Evolutionary conservation across 2,797 vertebrate species (phyloP), one percentile per base, ranked within the genome.

Genomic region (Platyrinchus mystaceus): DNA sequence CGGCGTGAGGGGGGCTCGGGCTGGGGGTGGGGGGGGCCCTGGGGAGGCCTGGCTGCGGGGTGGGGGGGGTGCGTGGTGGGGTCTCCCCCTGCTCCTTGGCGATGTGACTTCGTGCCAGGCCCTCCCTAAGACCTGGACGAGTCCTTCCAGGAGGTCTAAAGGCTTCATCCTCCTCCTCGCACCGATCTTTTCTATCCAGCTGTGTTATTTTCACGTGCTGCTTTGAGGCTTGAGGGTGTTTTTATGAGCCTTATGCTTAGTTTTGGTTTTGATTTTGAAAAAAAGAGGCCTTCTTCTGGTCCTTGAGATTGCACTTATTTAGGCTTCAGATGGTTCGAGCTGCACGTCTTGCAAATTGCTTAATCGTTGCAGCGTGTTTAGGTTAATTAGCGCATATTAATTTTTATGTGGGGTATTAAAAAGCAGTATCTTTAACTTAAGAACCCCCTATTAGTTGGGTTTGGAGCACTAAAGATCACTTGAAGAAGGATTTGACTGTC

Each of bases 131-230:
- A 62, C 28, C 9, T 22, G 28, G 37, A 15, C 27, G 6, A 0
- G 27, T 34, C 24, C 24, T 47, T 39, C 22, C 21, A 22, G 58
- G 55, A 67, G 19, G 3, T 52, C 36, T 28, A 10, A 14, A 79
- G 49, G 1, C 7, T 75, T 75, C 8, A 67, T 24, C 64, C 0
- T 0, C 30, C 39, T 90, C 5, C 0, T 67, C 32, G 1, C 2
- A 18, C 36, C 3, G 55, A 0, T 58, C 4, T 56, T 46, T 49
- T 53, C 53, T 12, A 0, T 23, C 3, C 34, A 37, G 11, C 39
- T 32, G 5, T 59, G 60, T 59, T 39, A 6, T 53, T 73, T 53
- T 52, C 17, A 10, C 6, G 3, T n/a, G 13, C 28, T 44, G 0
- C 18, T 30, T 17, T 36, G 32, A 21, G 27, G 6, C 26, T 41